Conservation (phyloP, 2,888 invertebrate genomes). For the Ormyrus labotus region DNA sequence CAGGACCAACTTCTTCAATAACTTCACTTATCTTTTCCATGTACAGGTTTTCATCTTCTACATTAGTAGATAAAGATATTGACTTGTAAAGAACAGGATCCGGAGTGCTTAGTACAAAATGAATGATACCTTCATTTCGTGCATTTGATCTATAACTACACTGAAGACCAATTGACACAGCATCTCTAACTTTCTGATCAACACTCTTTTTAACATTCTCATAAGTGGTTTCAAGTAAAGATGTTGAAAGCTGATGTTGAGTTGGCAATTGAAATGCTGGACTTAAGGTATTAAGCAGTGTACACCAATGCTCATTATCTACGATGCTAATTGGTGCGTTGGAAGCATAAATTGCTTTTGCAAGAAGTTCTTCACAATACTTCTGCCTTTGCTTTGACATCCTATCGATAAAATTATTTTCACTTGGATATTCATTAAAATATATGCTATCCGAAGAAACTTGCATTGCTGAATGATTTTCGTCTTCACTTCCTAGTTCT, state of each 20-base stretch:
- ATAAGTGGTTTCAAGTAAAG: conserved; percentile 55
- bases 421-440: conserved; percentile 43
- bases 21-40: conserved; percentile 58
- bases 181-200: conserved; percentile 55
- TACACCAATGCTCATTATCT: conserved; percentile 58
- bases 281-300: conserved; percentile 55
- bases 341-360: conserved; percentile 59
- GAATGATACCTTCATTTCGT: conserved; percentile 61
- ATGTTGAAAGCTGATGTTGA: conserved; percentile 51
- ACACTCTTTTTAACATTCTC: conserved; percentile 56
- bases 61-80: conserved; percentile 57
- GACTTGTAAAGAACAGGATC: conserved; percentile 62
- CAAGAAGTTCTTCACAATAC: conserved; percentile 58
- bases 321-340: conserved; percentile 57
- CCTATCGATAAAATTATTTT: conserved; percentile 54
- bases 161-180: conserved; percentile 58
- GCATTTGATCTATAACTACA: conserved; percentile 58
- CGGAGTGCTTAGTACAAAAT: conserved; percentile 63
- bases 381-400: conserved; percentile 58
- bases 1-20: conserved; percentile 58
- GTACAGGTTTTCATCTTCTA: conserved; percentile 61
- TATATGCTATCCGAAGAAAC: conserved; percentile 35
- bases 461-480: conserved; percentile 41
- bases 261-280: conserved; percentile 59
- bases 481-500: conserved; percentile 42